Base-by-base conservation (phyloP, 2,113 vertebrate species). In the Carassius auratus region DNA sequence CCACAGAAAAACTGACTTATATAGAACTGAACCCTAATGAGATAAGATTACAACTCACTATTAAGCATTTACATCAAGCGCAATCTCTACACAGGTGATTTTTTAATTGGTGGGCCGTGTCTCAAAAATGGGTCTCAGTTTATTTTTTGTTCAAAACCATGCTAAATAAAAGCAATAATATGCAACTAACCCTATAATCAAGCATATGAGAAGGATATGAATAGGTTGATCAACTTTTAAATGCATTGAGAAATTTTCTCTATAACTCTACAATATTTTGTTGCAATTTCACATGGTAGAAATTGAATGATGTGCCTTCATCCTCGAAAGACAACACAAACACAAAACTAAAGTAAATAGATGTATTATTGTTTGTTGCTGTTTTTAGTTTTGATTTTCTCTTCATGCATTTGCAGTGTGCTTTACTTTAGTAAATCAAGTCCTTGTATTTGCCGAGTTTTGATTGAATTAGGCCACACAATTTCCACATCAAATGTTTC, bases 401-500 rank as follows among this genome's bases (percentile, higher is more conserved):
- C 26, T 77, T 78, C 5, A 77, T 77, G 50, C 19, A 30, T 59
- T 12, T 38, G 33, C 50, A 21, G 50, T 17, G 23, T 73, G 69
- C 42, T 50, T 75, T 50, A 50, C 13, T 75, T 75, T 42, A 23
- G 45, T 23, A 75, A 75, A 75, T 26, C 73, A 48, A 75, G 13
- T 15, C 45, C 73, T 52, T 23, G 45, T 14, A 52, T 50, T 76
- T 76, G n/a, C 48, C 26, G n/a, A 55, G 66, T 71, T 74, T 36
- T 84, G 83, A 76, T 30, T 50, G 73, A 76, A 76, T 76, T 23
- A 76, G 73, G 73, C 73, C 73, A 76, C n/a, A 17, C 50, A 48
- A 50, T 76, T 76, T 76, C 73, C 73, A 76, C 38, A 76, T 76
- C 45, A 76, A 52, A 76, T 50, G 73, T 76, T 76, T 76, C 69